These are phyloP conservation scores for Dolichomitus sp. DNA, from an alignment of 2,888 invertebrate species.

Conservation along the genomic window DNA sequence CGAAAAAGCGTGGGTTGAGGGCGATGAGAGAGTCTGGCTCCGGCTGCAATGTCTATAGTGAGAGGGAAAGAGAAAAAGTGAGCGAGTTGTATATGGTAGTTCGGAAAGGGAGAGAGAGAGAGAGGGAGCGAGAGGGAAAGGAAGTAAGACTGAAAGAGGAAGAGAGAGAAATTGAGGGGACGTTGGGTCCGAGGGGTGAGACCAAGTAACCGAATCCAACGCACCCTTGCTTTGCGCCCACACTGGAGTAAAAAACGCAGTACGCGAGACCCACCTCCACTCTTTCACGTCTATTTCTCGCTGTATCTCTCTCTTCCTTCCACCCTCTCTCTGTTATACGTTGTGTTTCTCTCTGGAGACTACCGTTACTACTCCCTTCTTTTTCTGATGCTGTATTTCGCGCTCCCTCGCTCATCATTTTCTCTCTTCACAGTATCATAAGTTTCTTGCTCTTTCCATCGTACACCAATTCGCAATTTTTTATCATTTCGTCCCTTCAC, in stretches of 20 bases:
- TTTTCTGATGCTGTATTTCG: conserved; percentile 34
- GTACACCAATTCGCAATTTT: conserved; percentile 38
- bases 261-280: conserved; percentile 71
- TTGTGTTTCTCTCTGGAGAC: conserved; percentile 43
- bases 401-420: conserved; percentile 19
- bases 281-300: conserved; percentile 25
- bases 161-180: conserved; percentile 57
- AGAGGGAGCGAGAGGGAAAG: conserved; percentile 55
- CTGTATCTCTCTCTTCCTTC: conserved; percentile 38
- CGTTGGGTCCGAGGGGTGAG: conserved; percentile 76
- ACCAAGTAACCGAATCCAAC: conserved; percentile 85
- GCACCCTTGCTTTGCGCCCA: conserved; percentile 79
- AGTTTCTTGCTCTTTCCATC: conserved; percentile 45
- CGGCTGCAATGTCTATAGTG: conserved; percentile 7
- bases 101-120: conserved; percentile 52
- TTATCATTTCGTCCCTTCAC: background rate
- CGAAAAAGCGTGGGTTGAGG: conserved; percentile 36
- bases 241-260: conserved; percentile 78
- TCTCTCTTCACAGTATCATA: conserved; percentile 46
- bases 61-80: conserved; percentile 37
- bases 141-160: conserved; percentile 53
- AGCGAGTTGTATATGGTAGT: conserved; percentile 47
- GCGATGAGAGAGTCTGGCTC: conserved; percentile 47
- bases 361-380: conserved; percentile 48
- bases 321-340: conserved; percentile 48